These are phyloP conservation scores for Notechis scutatus DNA, from an alignment of 2,113 vertebrate genomes.

Conservation along the genomic window DNA sequence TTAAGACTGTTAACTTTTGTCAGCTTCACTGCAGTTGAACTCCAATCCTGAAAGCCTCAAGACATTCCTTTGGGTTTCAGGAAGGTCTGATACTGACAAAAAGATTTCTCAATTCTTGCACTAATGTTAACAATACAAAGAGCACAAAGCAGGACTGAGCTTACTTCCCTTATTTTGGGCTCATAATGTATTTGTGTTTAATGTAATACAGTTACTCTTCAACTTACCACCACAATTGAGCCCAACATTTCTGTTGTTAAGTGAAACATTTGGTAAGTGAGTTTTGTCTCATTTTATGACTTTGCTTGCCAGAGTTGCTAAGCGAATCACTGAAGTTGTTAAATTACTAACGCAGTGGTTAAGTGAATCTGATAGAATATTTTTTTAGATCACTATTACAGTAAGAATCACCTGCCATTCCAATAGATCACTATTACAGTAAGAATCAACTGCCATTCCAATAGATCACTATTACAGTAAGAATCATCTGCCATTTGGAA, in stretches of 20 bases:
- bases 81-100: neutral
- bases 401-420: neutral
- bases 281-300: neutral
- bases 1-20: neutral
- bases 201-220: too few species aligned
- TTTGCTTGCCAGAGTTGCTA: neutral
- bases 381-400: neutral
- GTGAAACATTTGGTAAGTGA: neutral
- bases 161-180: too few species aligned
- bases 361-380: neutral
- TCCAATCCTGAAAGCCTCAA: neutral
- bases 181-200: too few species aligned
- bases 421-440: neutral
- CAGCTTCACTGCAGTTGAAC: neutral
- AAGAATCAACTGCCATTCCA: neutral
- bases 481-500: neutral
- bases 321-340: neutral
- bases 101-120: neutral
- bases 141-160: neutral
- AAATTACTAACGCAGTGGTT: neutral
- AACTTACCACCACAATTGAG: neutral
- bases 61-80: neutral
- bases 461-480: neutral
- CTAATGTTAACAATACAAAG: neutral
- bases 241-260: neutral